Conservation (phyloP, 2,888 invertebrate species). For the Limnephilus marmoratus region DNA sequence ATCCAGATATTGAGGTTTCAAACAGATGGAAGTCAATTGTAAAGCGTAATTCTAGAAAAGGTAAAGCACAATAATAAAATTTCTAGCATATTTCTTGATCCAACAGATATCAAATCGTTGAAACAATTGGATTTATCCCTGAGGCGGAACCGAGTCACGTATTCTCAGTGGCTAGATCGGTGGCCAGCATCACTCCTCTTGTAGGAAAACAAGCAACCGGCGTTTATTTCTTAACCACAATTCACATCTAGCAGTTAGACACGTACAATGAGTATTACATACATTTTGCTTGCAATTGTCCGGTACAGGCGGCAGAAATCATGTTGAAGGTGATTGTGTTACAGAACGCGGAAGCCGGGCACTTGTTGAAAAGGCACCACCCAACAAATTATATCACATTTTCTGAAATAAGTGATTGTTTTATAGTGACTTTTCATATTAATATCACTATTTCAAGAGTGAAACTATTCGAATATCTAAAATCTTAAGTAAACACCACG, state of each 20-base stretch:
- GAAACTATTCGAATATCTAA: too few species aligned
- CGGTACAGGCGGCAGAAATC: constrained; percentile 46
- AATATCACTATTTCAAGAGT: too few species aligned
- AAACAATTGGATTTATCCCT: constrained; percentile 31
- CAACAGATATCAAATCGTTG: constrained; percentile 34
- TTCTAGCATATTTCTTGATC: not conserved
- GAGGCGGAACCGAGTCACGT: constrained; percentile 45
- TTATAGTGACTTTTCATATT: too few species aligned
- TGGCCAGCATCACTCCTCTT: not conserved
- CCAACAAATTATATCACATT: not conserved
- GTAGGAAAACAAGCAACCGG: constrained; percentile 45
- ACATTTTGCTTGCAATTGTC: constrained; percentile 53
- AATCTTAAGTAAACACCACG: too few species aligned
- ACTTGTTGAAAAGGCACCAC: not conserved
- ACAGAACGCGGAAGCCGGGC: constrained; percentile 23
- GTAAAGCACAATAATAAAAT: not conserved
- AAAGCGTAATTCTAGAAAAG: not conserved
- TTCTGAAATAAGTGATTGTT: not conserved
- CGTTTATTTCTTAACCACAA: constrained; percentile 53
- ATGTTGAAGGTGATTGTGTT: constrained; percentile 41
- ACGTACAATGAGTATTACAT: constrained; percentile 54
- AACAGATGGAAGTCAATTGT: not conserved
- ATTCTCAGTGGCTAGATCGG: not conserved
- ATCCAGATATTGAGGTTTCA: not conserved
- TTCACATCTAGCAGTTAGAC: constrained; percentile 53